Conservation (phyloP, 1,140 invertebrate species). For the Chionoecetes opilio region DNA sequence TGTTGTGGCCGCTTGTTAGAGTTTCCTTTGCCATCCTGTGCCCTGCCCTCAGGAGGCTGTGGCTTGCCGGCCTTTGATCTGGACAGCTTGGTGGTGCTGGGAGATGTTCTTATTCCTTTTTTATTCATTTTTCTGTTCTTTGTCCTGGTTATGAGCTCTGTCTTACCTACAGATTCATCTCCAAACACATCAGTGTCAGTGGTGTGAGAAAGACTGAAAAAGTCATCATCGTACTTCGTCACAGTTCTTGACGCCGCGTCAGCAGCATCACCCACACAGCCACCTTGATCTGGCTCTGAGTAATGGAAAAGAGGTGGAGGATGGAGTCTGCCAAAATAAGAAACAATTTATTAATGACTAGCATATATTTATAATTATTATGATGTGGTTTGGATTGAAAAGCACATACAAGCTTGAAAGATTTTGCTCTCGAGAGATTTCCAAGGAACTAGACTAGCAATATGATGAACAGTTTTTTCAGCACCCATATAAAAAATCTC, state of each 20-base stretch:
- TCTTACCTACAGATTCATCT: neutral
- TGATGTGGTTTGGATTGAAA: too few species aligned
- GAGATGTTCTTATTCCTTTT: neutral
- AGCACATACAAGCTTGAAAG: too few species aligned
- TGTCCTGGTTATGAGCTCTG: neutral
- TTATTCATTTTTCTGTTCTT: neutral
- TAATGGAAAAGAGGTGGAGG: neutral
- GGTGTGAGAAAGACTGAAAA: conserved; percentile 33
- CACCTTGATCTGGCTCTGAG: neutral
- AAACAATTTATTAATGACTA: too few species aligned
- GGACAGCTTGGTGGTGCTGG: neutral
- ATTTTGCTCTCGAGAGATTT: too few species aligned
- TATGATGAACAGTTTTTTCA: too few species aligned
- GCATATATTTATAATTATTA: too few species aligned
- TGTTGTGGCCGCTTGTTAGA: neutral
- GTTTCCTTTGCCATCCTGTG: neutral
- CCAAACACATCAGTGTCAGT: conserved; percentile 54
- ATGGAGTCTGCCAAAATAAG: conserved; percentile 9
- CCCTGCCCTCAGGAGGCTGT: neutral
- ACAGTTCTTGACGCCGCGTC: neutral
- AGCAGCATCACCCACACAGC: too few species aligned
- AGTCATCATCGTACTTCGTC: conserved; percentile 50
- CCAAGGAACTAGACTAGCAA: too few species aligned
- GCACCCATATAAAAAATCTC: neutral
- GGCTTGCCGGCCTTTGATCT: neutral